Base-by-base conservation (phyloP, 2,888 invertebrate genomes). In the Eudemis profundana region DNA sequence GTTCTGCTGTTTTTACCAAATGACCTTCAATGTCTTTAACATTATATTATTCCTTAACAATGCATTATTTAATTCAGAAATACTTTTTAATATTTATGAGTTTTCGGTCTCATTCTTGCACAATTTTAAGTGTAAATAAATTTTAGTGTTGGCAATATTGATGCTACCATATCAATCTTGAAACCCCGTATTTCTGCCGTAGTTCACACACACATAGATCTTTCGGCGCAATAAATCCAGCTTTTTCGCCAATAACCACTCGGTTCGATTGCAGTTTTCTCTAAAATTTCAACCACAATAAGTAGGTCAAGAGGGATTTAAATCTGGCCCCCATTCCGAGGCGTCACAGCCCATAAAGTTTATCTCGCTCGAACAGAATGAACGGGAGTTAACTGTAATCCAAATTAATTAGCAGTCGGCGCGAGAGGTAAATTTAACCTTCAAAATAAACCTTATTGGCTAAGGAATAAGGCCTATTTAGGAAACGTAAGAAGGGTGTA, bases 361-460 rank as follows among this genome's bases (percentile, higher is more conserved):
- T 86, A 87, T 89, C 86, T 86, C 81, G 77, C 72, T 76, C 76
- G 72, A 76, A 76, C 84, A 78, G 80, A 81, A 73, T 74, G 75
- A 75, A 71, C 73, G 78, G 73, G 78, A 75, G 74, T 76, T 75
- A 76, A 77, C 79, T 77, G 81, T 87, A 87, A 89, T 89, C 86
- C 87, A 86, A 87, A 89, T 89, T 89, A 89, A 90, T 89, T 88
- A 87, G 81, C 78, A 79, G 81, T 81, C 81, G 82, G 81, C 79
- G 81, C 81, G 82, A 80, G 79, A 81, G 79, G 78, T 82, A 79
- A 82, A 68, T 71, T 77, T 78, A 79, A 81, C 76, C 78, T 75
- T 12, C 4, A 65, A 40, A 60, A 40, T 21, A 51, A 66, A 15
- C 66, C 51, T 56, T 66, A 56, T 51, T 23, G 7, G 27, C 3